phyloP scores from a whole-genome alignment of 1,140 invertebrate genomes.

The Nasonia vitripennis region DNA sequence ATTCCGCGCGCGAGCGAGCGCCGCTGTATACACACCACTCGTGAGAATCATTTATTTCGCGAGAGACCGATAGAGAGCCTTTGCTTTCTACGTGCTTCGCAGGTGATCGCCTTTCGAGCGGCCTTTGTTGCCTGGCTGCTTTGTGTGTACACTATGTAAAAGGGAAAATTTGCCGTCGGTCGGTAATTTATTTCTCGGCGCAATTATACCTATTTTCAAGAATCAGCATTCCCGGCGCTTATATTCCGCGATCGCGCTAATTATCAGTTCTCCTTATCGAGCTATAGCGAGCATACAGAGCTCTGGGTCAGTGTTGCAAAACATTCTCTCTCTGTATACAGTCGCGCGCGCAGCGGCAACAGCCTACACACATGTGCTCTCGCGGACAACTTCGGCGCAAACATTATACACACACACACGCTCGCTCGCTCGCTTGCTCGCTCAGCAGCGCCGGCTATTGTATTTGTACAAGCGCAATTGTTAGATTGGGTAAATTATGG shows the following conservation, averaged over 20 bases:
- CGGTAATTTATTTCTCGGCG: neutral
- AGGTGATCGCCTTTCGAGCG: neutral
- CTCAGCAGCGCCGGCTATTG: neutral
- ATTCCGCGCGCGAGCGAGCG: too few relatives aligned
- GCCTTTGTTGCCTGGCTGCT: neutral
- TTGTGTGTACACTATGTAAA: neutral
- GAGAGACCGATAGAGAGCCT: neutral
- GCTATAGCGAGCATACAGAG: neutral
- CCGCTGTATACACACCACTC: neutral
- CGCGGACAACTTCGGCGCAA: neutral
- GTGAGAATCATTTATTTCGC: neutral
- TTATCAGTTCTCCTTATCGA: neutral
- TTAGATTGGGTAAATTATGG: constrained; percentile 1
- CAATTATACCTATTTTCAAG: neutral
- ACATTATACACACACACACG: neutral
- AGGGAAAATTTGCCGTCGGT: neutral
- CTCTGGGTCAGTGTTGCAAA: neutral
- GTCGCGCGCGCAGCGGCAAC: too few relatives aligned
- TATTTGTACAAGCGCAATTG: constrained; percentile 1
- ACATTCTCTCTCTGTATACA: neutral
- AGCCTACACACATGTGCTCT: neutral
- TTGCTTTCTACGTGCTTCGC: neutral
- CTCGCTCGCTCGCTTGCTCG: too few relatives aligned
- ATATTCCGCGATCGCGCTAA: neutral
- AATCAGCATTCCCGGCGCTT: neutral